These are phyloP conservation scores for Drosophila setifemur DNA, from an alignment of 1,140 invertebrate species.

Conservation along the genomic window DNA sequence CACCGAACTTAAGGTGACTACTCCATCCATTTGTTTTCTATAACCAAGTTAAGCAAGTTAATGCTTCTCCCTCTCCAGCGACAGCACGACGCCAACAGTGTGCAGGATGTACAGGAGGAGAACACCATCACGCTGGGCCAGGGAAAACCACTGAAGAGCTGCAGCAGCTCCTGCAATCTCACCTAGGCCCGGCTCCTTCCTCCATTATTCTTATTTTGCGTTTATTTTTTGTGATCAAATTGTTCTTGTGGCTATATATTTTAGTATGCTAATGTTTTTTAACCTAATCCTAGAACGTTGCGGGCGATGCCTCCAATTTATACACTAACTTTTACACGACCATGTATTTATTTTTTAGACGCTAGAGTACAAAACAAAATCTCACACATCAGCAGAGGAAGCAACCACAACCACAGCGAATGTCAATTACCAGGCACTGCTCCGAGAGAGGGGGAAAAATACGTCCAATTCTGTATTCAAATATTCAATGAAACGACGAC, in stretches of 20 bases:
- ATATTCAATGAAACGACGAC: slow-evolving; percentile 29
- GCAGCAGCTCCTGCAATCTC: slow-evolving; percentile 81
- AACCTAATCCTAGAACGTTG: slow-evolving; percentile 52
- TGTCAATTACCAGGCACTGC: slow-evolving; percentile 66
- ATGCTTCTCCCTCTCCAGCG: slow-evolving; percentile 26
- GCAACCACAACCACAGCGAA: slow-evolving; percentile 59
- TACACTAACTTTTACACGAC: slow-evolving; percentile 47
- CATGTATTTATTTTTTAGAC: slow-evolving; percentile 61
- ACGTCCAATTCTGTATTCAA: slow-evolving; percentile 66
- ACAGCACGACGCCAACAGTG: slow-evolving; percentile 66
- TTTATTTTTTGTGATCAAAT: slow-evolving; percentile 70
- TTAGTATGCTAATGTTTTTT: slow-evolving; percentile 52
- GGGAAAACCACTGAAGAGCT: slow-evolving; percentile 74
- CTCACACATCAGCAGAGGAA: slow-evolving; percentile 60
- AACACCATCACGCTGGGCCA: slow-evolving; percentile 73
- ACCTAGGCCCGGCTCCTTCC: slow-evolving; percentile 49
- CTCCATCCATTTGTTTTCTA: neutral
- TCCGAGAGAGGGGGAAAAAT: slow-evolving; percentile 41
- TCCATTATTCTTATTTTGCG: slow-evolving; percentile 30
- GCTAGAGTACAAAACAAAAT: slow-evolving; percentile 74
- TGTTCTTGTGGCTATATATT: slow-evolving; percentile 69
- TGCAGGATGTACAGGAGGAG: slow-evolving; percentile 59
- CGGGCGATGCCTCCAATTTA: slow-evolving; percentile 51
- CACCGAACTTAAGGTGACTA: slow-evolving; percentile 90
- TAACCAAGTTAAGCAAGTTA: neutral